phyloP scores from a whole-genome alignment of 2,113 vertebrate species.

The Shinisaurus crocodilurus region DNA sequence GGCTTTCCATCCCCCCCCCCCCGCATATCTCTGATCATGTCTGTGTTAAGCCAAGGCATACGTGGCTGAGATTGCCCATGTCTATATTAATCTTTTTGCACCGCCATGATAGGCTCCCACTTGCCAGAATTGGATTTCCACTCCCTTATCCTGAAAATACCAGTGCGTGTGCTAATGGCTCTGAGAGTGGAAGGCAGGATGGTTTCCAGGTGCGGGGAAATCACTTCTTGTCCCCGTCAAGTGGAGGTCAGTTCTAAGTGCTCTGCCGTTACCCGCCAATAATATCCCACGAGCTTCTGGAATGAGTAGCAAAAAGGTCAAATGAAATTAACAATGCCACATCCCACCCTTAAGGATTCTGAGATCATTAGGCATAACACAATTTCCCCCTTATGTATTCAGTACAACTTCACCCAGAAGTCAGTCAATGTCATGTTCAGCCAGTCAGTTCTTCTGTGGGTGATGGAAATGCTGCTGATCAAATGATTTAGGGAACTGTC shows the following conservation, averaged over 20 bases:
- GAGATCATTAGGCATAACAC: not conserved
- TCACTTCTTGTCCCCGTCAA: not conserved
- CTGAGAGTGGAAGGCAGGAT: not conserved
- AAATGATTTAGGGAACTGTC: conserved; percentile 8
- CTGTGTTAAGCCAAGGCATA: not conserved
- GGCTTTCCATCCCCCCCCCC: not conserved
- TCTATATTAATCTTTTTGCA: not conserved
- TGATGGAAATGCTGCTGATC: not conserved
- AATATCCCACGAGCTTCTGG: not conserved
- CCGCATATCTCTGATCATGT: not conserved
- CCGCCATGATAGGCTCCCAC: not conserved
- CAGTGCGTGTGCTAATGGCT: too few species aligned
- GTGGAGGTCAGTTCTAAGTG: not conserved
- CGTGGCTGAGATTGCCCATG: not conserved
- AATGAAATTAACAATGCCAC: not conserved
- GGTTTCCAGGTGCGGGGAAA: not conserved
- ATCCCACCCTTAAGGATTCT: not conserved
- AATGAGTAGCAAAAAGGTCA: not conserved
- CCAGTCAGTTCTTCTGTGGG: not conserved
- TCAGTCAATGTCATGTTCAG: conserved; percentile 8
- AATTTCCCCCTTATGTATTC: not conserved
- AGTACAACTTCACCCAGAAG: not conserved
- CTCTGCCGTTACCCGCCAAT: too few species aligned
- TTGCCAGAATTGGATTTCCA: not conserved
- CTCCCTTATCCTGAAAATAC: not conserved